Base-by-base conservation (phyloP, 2,888 invertebrate species). In the Epistrophe grossulariae region DNA sequence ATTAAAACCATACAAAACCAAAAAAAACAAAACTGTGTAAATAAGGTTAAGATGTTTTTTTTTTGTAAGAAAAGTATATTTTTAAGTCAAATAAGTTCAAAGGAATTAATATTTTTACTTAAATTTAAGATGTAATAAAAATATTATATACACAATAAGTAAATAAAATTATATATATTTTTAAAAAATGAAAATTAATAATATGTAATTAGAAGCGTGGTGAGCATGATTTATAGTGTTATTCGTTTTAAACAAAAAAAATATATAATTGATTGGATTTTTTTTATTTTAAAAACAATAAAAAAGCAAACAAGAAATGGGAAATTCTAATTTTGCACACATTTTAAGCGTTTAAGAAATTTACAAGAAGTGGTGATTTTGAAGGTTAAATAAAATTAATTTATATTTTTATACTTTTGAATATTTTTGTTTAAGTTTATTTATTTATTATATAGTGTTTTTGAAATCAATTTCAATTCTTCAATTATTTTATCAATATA, bases 41-140 rank as follows among this genome's bases (percentile, higher is more conserved):
- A 45, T 31, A 35, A 68, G 9, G 17, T 64, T 31, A 35, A 68
- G 35, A 50, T n/a, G n/a, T 24, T 60, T 24, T 38, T 35, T 38
- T 60, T 60, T 60, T 60, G 38, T 48, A 66, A 31, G 13, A 52
- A 68, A 60, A 73, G 11, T 60, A 70, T 76, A 76, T 64, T 81
- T 64, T 79, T 35, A 57, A 71, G 73, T 70, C 17, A 73, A 15
- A 45, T 83, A 70, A 84, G 71, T 71, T 57, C 57, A 76, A 71
- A 35, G 64, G 60, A 83, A 68, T 68, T 80, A 68, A 79, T 78
- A 62, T 31, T 71, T 78, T 78, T 55, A 59, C 66, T 64, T 52
- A 64, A 74, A 62, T 52, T 68, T 59, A 77, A 50, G 10, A 59
- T 28, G 15, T 43, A 70, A 40, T 17, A 60, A 66, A 60, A 48